phyloP scores from a whole-genome alignment of 2,113 vertebrate species.

The Motacilla alba region DNA sequence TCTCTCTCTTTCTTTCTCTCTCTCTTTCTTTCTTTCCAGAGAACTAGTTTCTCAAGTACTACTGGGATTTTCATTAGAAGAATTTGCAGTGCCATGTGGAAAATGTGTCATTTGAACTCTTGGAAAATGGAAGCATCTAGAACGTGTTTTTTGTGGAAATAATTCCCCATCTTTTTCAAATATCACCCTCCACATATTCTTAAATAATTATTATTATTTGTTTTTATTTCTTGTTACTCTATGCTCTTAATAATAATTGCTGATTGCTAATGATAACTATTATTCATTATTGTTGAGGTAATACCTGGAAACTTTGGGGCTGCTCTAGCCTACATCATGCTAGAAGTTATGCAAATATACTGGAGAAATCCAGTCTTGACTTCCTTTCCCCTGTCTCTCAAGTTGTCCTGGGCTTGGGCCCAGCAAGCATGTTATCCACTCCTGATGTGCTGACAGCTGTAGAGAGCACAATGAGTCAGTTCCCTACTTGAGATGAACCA shows the following conservation, averaged over 20 bases:
- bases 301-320: background rate
- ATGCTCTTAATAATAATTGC: background rate
- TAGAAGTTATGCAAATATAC: background rate
- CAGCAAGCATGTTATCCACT: background rate
- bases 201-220: background rate
- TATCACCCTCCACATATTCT: background rate
- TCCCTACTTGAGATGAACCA: background rate
- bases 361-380: background rate
- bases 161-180: background rate
- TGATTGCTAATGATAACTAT: background rate
- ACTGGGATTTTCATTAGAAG: background rate
- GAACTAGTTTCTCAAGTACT: background rate
- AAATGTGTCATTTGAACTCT: background rate
- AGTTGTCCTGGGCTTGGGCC: background rate
- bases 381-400: background rate
- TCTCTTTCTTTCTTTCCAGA: background rate
- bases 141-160: background rate
- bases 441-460: background rate
- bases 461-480: background rate
- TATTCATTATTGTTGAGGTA: background rate
- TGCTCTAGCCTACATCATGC: background rate
- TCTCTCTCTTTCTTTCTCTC: too few species aligned
- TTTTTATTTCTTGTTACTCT: background rate
- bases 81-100: background rate
- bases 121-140: background rate